Percentiles rank a stretch among this genome's conserved stretches.
phyloP scores from a whole-genome alignment of 2,797 vertebrate species.

The Clarias laeviceps region DNA sequence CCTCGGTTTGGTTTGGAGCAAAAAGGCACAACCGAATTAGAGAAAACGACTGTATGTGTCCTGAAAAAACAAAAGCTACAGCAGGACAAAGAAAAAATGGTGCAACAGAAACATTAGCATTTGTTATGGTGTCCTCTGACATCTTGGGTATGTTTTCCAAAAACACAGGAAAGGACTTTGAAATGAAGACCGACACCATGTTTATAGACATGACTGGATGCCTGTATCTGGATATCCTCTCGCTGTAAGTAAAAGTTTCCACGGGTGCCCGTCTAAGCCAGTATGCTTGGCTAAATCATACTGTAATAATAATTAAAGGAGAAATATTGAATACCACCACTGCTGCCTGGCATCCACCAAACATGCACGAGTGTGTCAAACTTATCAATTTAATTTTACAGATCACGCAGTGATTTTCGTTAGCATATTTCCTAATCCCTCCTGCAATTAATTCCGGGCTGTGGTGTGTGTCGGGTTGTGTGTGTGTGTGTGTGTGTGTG shows the following conservation, averaged over 20 bases:
- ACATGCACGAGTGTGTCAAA: not conserved
- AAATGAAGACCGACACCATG: not conserved
- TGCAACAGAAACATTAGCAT: not conserved
- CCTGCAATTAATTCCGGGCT: not conserved
- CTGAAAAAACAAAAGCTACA: not conserved
- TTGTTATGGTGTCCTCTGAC: not conserved
- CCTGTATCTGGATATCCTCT: not conserved
- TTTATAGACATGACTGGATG: not conserved
- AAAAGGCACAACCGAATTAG: not conserved
- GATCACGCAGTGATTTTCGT: not conserved
- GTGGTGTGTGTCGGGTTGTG: not conserved
- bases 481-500: not conserved
- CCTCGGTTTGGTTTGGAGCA: not conserved
- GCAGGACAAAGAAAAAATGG: not conserved
- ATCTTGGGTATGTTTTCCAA: not conserved
- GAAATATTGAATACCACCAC: not conserved
- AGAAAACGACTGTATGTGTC: not conserved
- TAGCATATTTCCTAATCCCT: not conserved
- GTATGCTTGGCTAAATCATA: not conserved
- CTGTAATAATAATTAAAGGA: not conserved
- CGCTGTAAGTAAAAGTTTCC: not conserved
- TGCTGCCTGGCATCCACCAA: not conserved
- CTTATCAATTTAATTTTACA: constrained; percentile 6
- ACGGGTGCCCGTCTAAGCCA: not conserved
- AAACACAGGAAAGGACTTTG: not conserved